Evolutionary conservation across 1,140 invertebrate species (phyloP), one percentile per base, ranked within the genome.

Genomic region (Stegodyphus dumicola): DNA sequence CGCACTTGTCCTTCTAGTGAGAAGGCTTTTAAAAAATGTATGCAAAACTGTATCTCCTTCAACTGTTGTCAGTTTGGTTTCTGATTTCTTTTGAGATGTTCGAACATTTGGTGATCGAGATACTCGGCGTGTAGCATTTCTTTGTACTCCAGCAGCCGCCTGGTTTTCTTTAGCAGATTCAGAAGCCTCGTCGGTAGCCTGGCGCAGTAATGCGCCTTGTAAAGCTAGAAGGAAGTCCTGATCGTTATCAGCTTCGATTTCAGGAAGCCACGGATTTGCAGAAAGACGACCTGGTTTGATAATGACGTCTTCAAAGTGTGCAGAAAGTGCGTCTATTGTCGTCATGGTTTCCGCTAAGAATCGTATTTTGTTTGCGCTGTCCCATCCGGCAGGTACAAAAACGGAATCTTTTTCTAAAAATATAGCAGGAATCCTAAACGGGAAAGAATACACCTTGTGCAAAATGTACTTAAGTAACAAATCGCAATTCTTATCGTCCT

Each of bases 401-500:
- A 99, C 96, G 83, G 97, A 96, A 92, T 99, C 98, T 91, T 98
- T 99, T 91, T 99, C 99, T 10, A 99, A 97, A 87, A 99, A 97
- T 88, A 98, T 93, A 79, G 98, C 98, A 73, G 97, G 96, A 56
- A 96, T 97, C 90, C 90, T 91, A 91, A 99, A 99, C 54, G 98
- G 97, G 91, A 99, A 94, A 54, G 94, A 94, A 92, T 99, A 99
- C 92, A 99, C 97, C 91, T 96, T 94, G 93, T 99, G 98, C 88
- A 97, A 97, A 90, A 99, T 93, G 92, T 99, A 99, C 93, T 99
- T 99, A 92, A 98, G 98, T 65, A 99, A 92, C 89, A 99, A 93
- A 93, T 99, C 97, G 93, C 97, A 99, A 92, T 99, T 99, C 91
- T 99, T 98, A 90, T 99, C 97, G 92, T 99, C 98, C 92, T 99